Evolutionary conservation across 2,888 invertebrate genomes (phyloP).

Genomic region (Tuberolachnus salignus): DNA sequence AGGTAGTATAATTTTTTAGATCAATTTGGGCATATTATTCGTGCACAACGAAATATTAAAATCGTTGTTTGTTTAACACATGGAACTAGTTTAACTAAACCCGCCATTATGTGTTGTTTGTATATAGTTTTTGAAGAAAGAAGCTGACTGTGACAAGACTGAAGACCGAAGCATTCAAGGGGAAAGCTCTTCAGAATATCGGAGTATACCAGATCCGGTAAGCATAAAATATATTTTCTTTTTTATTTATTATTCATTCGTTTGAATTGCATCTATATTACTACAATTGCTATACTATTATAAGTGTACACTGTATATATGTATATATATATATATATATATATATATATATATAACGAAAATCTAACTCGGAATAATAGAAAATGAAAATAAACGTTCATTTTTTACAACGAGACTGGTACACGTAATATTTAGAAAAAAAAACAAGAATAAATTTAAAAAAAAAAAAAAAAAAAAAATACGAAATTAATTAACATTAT

Average conservation of each 20-base stretch:
- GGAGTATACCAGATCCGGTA: slow-evolving; percentile 84
- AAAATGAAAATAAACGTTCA: slow-evolving; percentile 18
- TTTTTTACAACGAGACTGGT: slow-evolving; percentile 34
- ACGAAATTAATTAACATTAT: too few species aligned
- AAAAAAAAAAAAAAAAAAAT: too few species aligned
- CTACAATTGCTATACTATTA: not conserved
- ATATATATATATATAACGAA: slow-evolving; percentile 19
- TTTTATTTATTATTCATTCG: slow-evolving; percentile 1
- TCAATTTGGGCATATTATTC: too few species aligned
- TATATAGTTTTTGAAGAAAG: slow-evolving; percentile 83
- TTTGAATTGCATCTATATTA: not conserved
- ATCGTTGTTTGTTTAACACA: not conserved
- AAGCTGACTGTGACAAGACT: slow-evolving; percentile 82
- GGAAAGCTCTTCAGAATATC: slow-evolving; percentile 78
- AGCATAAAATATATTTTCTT: slow-evolving; percentile 63
- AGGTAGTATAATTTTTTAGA: too few species aligned
- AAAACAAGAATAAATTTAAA: slow-evolving; percentile 14
- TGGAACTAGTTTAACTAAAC: not conserved
- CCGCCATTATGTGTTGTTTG: slow-evolving; percentile 14
- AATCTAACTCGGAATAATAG: slow-evolving; percentile 8
- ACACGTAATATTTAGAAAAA: slow-evolving; percentile 32
- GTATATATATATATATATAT: not conserved
- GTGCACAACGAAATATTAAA: not conserved
- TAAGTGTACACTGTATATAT: slow-evolving; percentile 3
- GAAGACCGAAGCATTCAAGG: slow-evolving; percentile 77